These are phyloP conservation scores for Drosophila simulans DNA, from an alignment of 1,140 invertebrate species.

Conservation along the genomic window DNA sequence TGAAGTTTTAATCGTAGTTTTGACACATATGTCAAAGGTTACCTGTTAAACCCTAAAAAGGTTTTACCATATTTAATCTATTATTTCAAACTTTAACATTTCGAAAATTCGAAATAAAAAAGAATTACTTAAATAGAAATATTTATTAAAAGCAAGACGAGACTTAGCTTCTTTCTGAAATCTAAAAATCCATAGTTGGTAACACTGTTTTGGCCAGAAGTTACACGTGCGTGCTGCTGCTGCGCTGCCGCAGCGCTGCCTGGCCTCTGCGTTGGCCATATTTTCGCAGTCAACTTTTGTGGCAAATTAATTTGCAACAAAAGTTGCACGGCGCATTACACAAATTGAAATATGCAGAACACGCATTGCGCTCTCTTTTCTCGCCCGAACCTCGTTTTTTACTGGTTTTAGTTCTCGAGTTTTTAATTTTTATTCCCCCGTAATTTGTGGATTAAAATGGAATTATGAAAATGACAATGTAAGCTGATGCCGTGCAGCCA, in stretches of 20 bases:
- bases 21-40: no score
- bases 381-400: slow-evolving; percentile 2
- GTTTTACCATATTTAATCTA: no score
- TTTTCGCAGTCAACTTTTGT: slow-evolving; percentile 70
- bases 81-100: no score
- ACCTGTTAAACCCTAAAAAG: no score
- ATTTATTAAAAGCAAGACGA: no score
- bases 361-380: slow-evolving; percentile 33
- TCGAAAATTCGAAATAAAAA: no score
- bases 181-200: background rate
- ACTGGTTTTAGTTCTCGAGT: slow-evolving; percentile 23
- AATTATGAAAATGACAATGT: slow-evolving; percentile 48
- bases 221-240: slow-evolving; percentile 42
- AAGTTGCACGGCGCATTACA: slow-evolving; percentile 71
- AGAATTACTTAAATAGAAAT: no score
- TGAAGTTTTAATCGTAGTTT: no score
- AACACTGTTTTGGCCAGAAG: slow-evolving; percentile 18
- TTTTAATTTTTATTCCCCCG: slow-evolving; percentile 34
- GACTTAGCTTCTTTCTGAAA: background rate
- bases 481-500: slow-evolving; percentile 7
- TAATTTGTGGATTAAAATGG: slow-evolving; percentile 55
- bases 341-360: slow-evolving; percentile 72
- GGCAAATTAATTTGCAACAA: slow-evolving; percentile 82
- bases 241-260: background rate
- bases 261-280: slow-evolving; percentile 36